phyloP scores from a whole-genome alignment of 2,888 invertebrate genomes.

The Drosophila ezoana region DNA sequence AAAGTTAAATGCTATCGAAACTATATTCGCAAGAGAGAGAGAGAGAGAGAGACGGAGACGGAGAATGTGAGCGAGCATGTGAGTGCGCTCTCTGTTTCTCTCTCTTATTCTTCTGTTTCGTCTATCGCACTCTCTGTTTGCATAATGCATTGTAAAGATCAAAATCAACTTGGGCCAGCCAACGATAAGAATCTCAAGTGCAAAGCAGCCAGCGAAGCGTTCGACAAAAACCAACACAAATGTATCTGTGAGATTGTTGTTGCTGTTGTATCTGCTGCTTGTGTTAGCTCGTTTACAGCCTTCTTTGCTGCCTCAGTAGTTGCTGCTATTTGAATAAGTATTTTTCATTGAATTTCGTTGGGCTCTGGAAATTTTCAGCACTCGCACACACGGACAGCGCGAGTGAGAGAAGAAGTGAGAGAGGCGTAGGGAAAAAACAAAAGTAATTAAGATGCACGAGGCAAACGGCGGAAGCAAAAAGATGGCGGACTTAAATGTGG shows the following conservation, averaged over 20 bases:
- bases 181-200: conserved; percentile 78
- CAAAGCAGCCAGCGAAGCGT: conserved; percentile 79
- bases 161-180: conserved; percentile 70
- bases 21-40: conserved; percentile 21
- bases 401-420: conserved; percentile 9
- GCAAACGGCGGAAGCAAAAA: conserved; percentile 79
- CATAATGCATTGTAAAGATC: conserved; percentile 78
- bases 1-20: conserved; percentile 36
- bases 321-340: conserved; percentile 70
- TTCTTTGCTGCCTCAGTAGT: conserved; percentile 72
- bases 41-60: background rate
- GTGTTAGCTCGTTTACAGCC: conserved; percentile 69
- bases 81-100: background rate
- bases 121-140: conserved; percentile 54
- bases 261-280: conserved; percentile 32
- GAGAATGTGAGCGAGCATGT: background rate
- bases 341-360: conserved; percentile 81
- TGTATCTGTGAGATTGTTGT: conserved; percentile 59
- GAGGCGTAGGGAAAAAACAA: conserved; percentile 25
- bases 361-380: conserved; percentile 75
- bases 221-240: conserved; percentile 69
- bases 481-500: conserved; percentile 72
- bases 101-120: conserved; percentile 12
- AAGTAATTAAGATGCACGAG: conserved; percentile 80
- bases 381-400: conserved; percentile 15